phyloP scores from a whole-genome alignment of 2,888 invertebrate genomes.

The Clitarchus hookeri region DNA sequence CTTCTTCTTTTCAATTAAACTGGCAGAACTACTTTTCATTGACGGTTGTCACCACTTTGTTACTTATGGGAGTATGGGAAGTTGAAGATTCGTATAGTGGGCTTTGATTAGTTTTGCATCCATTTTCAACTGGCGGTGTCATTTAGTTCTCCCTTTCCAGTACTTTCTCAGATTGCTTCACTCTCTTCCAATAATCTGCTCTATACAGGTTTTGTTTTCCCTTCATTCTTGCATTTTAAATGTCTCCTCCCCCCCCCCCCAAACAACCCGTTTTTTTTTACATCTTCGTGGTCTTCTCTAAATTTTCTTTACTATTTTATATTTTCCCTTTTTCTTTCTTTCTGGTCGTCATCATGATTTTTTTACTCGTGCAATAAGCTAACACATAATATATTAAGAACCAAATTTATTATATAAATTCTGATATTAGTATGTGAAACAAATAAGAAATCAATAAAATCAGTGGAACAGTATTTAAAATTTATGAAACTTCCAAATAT shows the following conservation, averaged over 20 bases:
- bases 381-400: background rate
- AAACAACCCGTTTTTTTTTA: background rate
- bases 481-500: background rate
- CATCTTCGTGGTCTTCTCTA: constrained; percentile 5
- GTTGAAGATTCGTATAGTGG: background rate
- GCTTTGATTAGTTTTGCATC: background rate
- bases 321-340: background rate
- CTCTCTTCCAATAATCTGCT: constrained; percentile 16
- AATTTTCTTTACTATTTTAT: background rate
- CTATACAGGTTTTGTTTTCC: background rate
- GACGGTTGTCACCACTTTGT: background rate
- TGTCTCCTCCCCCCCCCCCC: background rate
- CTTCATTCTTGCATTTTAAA: background rate
- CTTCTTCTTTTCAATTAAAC: background rate
- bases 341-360: background rate
- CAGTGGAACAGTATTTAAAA: background rate
- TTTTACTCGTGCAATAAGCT: background rate
- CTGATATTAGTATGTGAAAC: background rate
- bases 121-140: background rate
- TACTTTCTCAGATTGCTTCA: background rate
- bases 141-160: background rate
- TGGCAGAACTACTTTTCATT: background rate
- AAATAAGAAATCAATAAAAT: background rate
- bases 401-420: background rate
- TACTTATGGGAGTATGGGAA: background rate